Base-by-base conservation (phyloP, 2,888 invertebrate species). In the Rhamphomyia laevipes region DNA sequence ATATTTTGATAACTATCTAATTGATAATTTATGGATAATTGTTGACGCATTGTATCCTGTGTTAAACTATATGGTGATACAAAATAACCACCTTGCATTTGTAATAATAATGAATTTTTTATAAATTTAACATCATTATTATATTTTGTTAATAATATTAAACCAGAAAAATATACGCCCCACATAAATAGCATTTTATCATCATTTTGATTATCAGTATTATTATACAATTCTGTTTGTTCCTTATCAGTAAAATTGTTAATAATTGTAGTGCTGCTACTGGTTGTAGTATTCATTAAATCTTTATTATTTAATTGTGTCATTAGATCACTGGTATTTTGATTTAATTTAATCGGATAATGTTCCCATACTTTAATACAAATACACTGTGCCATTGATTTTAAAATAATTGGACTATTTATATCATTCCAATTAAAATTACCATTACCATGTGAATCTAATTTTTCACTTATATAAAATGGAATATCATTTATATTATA, bases 21-120 rank as follows among this genome's bases (percentile, higher is more conserved):
- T 40, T 60, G 56, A 45, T 64, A 66, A 46, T 61, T 61, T 43
- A 61, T 47, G 27, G 58, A 57, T 43, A 64, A 52, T 48, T 64
- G 64, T 38, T 58, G 56, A 5, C 61, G 57, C 44, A 66, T 47
- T 1, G 62, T 59, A 30, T 64, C 61, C 9, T 57, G 58, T 17
- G 59, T 62, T 27, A 69, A 60, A 45, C 61, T 57, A 52, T 76
- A 75, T 40, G 78, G 60, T 0, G 79, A 78, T 37, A 86, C 84
- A 65, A 92, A 94, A 61, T 81, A 87, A 4, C 91, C 91, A 35
- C 89, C 90, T 54, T 85, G 85, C 77, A 93, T 81, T 72, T 86
- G 84, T 68, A 94, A 89, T 58, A 94, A 81, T 57, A 88, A 70
- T 56, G 84, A 77, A 65, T 71, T 71, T 4, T 52, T 48, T 12